These are phyloP conservation scores for Lepilemur ruficaudatus DNA, from an alignment of 2,797 vertebrate species.

Conservation along the genomic window DNA sequence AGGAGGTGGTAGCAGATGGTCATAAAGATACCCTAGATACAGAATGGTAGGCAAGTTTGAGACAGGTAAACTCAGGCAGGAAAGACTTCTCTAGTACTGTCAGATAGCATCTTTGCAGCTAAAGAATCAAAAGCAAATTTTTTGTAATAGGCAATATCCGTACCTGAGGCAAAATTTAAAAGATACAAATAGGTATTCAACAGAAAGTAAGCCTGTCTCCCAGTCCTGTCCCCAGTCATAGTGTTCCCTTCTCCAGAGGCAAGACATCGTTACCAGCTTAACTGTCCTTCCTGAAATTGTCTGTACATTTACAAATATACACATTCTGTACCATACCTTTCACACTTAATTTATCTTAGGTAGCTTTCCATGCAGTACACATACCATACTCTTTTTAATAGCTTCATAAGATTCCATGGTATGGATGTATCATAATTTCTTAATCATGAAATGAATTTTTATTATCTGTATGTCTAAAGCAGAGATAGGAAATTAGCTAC, in stretches of 20 bases:
- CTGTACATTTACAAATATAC: neutral
- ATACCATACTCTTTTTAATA: neutral
- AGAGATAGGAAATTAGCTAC: neutral
- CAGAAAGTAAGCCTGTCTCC: neutral
- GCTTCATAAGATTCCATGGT: neutral
- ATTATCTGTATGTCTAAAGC: constrained; percentile 1
- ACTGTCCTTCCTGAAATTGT: neutral
- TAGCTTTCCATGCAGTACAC: neutral
- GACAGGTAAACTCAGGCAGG: neutral
- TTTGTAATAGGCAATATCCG: neutral
- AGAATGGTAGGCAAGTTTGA: neutral
- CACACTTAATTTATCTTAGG: neutral
- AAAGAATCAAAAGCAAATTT: neutral
- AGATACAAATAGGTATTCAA: neutral
- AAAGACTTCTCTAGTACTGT: neutral
- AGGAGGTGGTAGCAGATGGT: constrained; percentile 50
- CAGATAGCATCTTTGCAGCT: neutral
- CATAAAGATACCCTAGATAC: neutral
- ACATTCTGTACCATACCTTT: neutral
- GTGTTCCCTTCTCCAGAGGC: neutral
- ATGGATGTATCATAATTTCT: neutral
- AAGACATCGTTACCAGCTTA: neutral
- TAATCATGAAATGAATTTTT: constrained; percentile 17
- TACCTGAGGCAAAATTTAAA: neutral
- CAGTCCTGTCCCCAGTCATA: neutral